Evolutionary conservation across 2,797 vertebrate species (phyloP).

Genomic region (Peromyscus nudipes): DNA sequence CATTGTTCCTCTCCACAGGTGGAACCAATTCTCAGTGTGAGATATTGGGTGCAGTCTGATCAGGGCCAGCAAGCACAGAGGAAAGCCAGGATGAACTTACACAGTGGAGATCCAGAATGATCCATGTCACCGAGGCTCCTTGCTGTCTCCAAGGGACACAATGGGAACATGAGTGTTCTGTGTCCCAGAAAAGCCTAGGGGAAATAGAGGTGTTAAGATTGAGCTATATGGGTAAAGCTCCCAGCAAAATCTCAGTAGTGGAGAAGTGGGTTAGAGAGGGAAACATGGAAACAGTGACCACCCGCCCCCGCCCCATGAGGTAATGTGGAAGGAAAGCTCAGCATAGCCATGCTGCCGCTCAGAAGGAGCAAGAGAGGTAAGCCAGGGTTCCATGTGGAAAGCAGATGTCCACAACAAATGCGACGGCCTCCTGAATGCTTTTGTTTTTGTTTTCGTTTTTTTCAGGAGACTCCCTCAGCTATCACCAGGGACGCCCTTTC

Average conservation of each 20-base stretch:
- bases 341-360: not conserved
- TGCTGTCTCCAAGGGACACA: not conserved
- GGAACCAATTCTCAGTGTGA: not conserved
- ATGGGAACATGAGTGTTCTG: not conserved
- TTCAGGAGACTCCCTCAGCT: conserved; percentile 97
- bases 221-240: not conserved
- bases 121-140: not conserved
- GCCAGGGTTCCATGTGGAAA: not conserved
- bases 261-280: not conserved
- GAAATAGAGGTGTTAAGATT: not conserved
- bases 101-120: not conserved
- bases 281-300: not conserved
- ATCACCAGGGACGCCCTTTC: conserved; percentile 98
- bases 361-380: not conserved
- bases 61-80: not conserved
- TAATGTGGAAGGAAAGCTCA: not conserved
- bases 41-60: not conserved
- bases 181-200: not conserved
- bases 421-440: not conserved
- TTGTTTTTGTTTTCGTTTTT: conserved; percentile 65
- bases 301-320: rapidly evolving
- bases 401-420: not conserved
- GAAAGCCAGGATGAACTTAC: not conserved
- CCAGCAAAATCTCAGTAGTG: not conserved
- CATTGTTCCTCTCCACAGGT: not conserved